Base-by-base conservation (phyloP, 53 echinoderm and acorn worm species). In the Paracentrotus lividus region DNA sequence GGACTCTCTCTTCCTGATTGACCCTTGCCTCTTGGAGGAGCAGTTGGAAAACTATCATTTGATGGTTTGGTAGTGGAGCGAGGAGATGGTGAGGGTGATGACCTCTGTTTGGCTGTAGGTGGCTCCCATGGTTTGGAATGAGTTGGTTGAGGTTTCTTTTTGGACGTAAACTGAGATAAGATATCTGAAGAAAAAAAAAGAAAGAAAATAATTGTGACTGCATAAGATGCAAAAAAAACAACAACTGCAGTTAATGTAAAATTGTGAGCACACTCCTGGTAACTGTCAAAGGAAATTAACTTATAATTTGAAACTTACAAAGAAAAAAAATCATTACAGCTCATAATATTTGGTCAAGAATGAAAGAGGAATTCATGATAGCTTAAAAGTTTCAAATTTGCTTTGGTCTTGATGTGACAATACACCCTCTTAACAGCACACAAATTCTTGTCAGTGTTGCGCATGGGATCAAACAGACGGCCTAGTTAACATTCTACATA, bases 101-200 rank as follows among this genome's bases (percentile, higher is more conserved):
- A 49, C 40, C 58, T 77, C 45, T 77, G 92, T 56, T 58, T 92
- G 59, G 92, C 38, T 38, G 57, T 15, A 9, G 92, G 92, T 24
- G 77, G 92, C 27, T 75, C 91, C 91, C 91, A 91, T 58, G 59
- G 92, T 38, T 78, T 57, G 42, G 92, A 92, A 58, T 58, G 66
- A 14, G 93, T 5, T 38, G 93, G 40, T 45, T 86, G 68, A 4
- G 38, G 40, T 61, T 88, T 95, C 77, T 95, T 93, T 20, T 88
- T 92, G 45, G 93, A 88, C 47, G 93, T 81, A 38, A 95, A 95
- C 67, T 95, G 95, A n/a, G 95, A 93, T 89, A 95, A 68, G 65
- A 95, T 88, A 38, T 93, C 95, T 95, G 90, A n/a, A 47, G 33
- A 38, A 0, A 45, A 81, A n/a, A n/a, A 45, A 44, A 9, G 15